phyloP scores from a whole-genome alignment of 2,797 vertebrate genomes.

The Chaenodraco wilsoni region DNA sequence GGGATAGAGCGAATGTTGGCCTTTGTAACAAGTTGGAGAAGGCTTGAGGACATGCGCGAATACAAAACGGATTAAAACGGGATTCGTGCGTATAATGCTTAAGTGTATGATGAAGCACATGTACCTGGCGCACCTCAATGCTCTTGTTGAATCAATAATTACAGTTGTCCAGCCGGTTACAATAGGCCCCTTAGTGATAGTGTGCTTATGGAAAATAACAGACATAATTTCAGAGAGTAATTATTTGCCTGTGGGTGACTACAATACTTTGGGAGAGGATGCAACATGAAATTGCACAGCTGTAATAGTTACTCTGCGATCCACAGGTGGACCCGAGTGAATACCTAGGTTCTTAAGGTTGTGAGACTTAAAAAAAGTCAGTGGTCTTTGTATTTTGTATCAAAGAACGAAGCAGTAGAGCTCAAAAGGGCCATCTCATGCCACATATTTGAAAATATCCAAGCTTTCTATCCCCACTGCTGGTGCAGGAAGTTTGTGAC shows the following conservation, averaged over 20 bases:
- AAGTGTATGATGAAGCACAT: slow-evolving; percentile 41
- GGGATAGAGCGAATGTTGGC: slow-evolving; percentile 40
- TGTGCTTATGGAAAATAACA: slow-evolving; percentile 52
- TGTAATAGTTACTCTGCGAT: slow-evolving; percentile 31
- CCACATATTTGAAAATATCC: slow-evolving; percentile 44
- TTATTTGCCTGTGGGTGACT: slow-evolving; percentile 42
- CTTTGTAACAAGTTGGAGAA: slow-evolving; percentile 55
- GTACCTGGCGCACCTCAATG: slow-evolving; percentile 4
- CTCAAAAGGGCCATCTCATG: slow-evolving; percentile 30
- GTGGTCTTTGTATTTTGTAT: slow-evolving; percentile 43
- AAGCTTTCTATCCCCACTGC: slow-evolving; percentile 40
- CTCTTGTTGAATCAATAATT: slow-evolving; percentile 38
- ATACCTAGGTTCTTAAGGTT: slow-evolving; percentile 34
- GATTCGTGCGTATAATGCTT: slow-evolving; percentile 48
- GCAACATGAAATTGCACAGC: slow-evolving; percentile 33
- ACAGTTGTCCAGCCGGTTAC: slow-evolving; percentile 45
- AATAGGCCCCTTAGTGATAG: slow-evolving; percentile 34
- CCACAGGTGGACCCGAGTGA: slow-evolving; percentile 67
- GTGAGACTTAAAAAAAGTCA: slow-evolving; percentile 31
- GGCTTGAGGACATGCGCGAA: slow-evolving; percentile 56
- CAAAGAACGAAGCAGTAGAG: neutral
- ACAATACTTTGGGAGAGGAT: slow-evolving; percentile 49
- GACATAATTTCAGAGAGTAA: slow-evolving; percentile 34
- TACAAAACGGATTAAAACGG: slow-evolving; percentile 45
- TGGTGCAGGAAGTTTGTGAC: slow-evolving; percentile 70